A percentile compares a stretch with the other conserved stretches of the same genome.
Conservation (phyloP, 2,113 vertebrate species). For the Tachuris rubrigastra region DNA sequence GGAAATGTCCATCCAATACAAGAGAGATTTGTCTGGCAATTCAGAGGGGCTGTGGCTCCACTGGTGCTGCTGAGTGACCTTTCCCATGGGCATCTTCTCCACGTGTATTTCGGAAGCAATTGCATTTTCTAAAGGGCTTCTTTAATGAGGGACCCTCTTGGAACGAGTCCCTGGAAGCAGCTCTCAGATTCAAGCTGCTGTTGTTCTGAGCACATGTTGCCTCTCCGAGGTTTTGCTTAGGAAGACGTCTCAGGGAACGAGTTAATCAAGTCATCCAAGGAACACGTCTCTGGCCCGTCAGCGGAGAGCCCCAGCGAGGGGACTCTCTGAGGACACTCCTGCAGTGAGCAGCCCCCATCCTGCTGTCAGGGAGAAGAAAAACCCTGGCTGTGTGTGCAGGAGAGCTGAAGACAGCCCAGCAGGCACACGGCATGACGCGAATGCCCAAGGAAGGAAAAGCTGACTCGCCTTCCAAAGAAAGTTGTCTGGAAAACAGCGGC, state of each 20-base stretch:
- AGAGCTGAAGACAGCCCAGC: constrained; percentile 19
- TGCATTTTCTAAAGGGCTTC: neutral
- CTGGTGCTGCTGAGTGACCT: neutral
- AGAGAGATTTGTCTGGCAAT: neutral
- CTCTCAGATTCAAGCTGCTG: neutral
- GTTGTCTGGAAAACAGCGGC: neutral
- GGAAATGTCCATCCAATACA: neutral
- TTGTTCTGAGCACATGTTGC: neutral
- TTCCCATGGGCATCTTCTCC: neutral
- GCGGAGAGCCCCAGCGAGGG: neutral
- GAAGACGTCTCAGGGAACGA: neutral
- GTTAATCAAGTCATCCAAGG: neutral
- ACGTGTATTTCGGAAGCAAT: neutral
- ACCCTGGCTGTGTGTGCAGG: neutral
- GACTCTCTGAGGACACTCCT: neutral
- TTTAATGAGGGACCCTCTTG: neutral
- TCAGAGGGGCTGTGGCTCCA: neutral
- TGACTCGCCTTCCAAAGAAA: neutral
- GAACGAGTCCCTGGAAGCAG: neutral
- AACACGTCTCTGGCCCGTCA: neutral
- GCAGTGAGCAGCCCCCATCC: neutral
- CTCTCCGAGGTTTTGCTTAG: neutral
- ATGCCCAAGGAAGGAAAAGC: neutral
- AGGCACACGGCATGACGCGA: neutral
- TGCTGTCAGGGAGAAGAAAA: neutral